These are phyloP conservation scores for Paragorgia papillata DNA, from an alignment of 92 coral and sea anemone genomes.

Conservation along the genomic window DNA sequence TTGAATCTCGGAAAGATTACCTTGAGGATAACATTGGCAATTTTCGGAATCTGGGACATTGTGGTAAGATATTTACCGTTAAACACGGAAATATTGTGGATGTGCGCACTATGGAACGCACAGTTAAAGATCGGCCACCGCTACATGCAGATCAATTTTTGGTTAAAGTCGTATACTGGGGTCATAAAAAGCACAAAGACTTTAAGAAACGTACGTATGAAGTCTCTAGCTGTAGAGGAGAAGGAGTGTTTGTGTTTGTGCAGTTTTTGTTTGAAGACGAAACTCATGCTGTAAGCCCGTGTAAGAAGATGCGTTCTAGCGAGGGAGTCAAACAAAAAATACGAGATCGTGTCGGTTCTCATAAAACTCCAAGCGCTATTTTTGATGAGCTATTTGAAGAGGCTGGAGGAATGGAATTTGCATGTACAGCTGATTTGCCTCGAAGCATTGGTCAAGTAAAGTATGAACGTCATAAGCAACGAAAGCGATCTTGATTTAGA, in stretches of 20 bases:
- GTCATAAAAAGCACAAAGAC: too few relatives aligned
- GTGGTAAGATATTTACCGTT: too few relatives aligned
- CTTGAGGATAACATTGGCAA: too few relatives aligned
- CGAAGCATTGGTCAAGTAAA: conserved; percentile 50
- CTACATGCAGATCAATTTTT: too few relatives aligned
- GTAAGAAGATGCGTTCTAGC: conserved; percentile 24
- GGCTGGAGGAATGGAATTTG: conserved; percentile 41
- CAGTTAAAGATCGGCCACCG: too few relatives aligned
- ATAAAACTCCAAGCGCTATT: conserved; percentile 43
- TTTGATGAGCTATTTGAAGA: conserved; percentile 56
- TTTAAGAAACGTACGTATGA: too few relatives aligned
- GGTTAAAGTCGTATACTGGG: too few relatives aligned
- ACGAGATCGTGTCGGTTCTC: not conserved
- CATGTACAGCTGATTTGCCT: conserved; percentile 38
- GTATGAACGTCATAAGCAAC: conserved; percentile 42
- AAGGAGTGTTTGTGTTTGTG: conserved; percentile 21
- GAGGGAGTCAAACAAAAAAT: conserved; percentile 9
- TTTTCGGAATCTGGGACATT: too few relatives aligned
- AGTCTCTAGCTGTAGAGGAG: conserved; percentile 27
- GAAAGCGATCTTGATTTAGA: conserved; percentile 47
- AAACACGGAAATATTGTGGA: too few relatives aligned
- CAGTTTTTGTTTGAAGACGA: conserved; percentile 48
- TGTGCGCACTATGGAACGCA: too few relatives aligned
- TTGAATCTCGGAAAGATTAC: too few relatives aligned
- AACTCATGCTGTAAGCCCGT: conserved; percentile 37